Evolutionary conservation across 2,797 vertebrate genomes (phyloP), one percentile per base, ranked within the genome.

Genomic region (Manis crassicaudata): DNA sequence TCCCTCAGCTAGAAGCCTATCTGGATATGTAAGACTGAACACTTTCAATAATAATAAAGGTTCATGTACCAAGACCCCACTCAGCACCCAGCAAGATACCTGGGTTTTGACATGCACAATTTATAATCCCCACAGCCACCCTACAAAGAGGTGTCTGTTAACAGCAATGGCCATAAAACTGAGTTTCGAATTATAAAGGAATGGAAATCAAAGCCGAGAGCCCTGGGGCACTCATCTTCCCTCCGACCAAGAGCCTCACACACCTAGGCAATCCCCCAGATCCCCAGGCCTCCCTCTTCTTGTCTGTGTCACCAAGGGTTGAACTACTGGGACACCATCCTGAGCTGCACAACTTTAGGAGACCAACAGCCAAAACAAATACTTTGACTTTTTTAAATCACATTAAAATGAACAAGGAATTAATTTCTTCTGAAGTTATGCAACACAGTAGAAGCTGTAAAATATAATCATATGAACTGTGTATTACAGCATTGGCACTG

Each of bases 351-450:
- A 46, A 65, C 37, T 87, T 23, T 29, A 50, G 58, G 54, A 86
- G 54, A 60, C 25, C 29, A 65, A 27, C 13, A 60, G 60, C 62
- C 65, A 92, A 54, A 83, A 63, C 50, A 73, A 88, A 43, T 60
- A 52, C 86, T 96, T 75, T 60, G 8, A 79, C 27, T 79, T 50
- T 50, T 70, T 29, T 40, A 85, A 62, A 52, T 37, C 32, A 0
- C 80, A 87, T 32, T 76, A 62, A 89, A 72, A 82, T 60, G 43
- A 85, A 60, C 10, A 93, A 65, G 79, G 80, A 84, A 77, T 91
- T 62, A 65, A 83, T 76, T 76, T 46, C 88, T 46, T 43, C 73
- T 12, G 73, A 80, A 62, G 75, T 77, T 62, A 56, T 4, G 5
- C 21, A 80, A 63, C n/a, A 58, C 12, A 18, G 16, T 29, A 35